phyloP scores from a whole-genome alignment of 2,113 vertebrate genomes.

The Theristicus caerulescens region DNA sequence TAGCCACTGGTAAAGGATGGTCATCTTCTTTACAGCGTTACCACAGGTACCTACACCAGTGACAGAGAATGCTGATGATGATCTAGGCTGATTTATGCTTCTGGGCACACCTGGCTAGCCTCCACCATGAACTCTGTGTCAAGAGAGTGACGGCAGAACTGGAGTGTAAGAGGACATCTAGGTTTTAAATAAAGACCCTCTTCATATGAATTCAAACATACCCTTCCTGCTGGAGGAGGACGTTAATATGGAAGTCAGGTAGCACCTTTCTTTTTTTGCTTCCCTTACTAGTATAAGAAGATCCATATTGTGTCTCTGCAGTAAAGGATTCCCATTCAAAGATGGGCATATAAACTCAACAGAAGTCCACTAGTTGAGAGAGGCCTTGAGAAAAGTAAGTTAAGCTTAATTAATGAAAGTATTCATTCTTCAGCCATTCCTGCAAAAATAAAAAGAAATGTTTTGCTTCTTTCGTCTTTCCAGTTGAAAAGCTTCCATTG shows the following conservation, averaged over 20 bases:
- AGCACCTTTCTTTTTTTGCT: neutral
- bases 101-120: neutral
- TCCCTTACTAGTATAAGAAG: neutral
- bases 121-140: neutral
- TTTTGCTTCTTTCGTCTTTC: neutral
- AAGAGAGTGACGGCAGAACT: neutral
- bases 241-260: neutral
- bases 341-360: neutral
- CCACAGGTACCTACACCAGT: neutral
- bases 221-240: neutral
- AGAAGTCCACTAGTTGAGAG: neutral
- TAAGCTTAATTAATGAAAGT: neutral
- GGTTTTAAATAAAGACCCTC: neutral
- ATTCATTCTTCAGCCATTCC: neutral
- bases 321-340: neutral
- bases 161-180: neutral
- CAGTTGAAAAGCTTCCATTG: neutral
- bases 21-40: neutral
- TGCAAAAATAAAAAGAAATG: neutral
- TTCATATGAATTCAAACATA: neutral
- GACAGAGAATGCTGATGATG: neutral
- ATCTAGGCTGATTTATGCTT: neutral
- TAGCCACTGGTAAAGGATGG: neutral
- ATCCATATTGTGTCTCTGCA: neutral
- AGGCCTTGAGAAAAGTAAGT: neutral